These are phyloP conservation scores for Yponomeuta evonymella DNA, from an alignment of 2,888 invertebrate genomes.

Conservation along the genomic window DNA sequence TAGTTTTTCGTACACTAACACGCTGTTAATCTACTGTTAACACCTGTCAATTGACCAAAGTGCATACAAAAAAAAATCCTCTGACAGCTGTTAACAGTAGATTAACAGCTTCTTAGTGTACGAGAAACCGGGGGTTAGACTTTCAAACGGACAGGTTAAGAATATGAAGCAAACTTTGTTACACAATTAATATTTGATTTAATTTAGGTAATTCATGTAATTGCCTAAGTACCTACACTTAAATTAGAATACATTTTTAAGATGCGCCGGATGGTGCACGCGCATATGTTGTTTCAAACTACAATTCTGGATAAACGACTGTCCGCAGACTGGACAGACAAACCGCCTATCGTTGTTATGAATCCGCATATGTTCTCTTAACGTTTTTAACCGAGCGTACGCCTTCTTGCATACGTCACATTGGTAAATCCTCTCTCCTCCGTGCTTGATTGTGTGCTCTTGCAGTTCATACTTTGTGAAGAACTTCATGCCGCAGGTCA, in stretches of 20 bases:
- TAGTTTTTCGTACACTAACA: too few species aligned
- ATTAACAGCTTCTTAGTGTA: too few species aligned
- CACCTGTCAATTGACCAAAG: too few species aligned
- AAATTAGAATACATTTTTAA: conserved; percentile 41
- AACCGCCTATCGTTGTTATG: conserved; percentile 64
- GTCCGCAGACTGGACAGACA: conserved; percentile 58
- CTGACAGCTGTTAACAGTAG: too few species aligned
- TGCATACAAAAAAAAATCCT: too few species aligned
- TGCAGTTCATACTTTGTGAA: conserved; percentile 73
- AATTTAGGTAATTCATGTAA: background rate
- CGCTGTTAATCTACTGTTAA: too few species aligned
- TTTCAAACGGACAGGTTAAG: background rate
- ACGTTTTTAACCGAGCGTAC: conserved; percentile 62
- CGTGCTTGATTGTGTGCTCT: conserved; percentile 73
- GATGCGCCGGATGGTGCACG: conserved; percentile 59
- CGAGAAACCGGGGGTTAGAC: background rate
- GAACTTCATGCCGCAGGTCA: conserved; percentile 71
- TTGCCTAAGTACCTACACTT: background rate
- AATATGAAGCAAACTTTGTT: background rate
- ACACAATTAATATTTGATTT: background rate
- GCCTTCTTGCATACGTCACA: conserved; percentile 73
- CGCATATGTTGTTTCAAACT: conserved; percentile 61
- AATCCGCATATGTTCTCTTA: conserved; percentile 65
- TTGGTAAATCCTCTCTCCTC: conserved; percentile 70
- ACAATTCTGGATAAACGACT: conserved; percentile 64